Percentiles rank a stretch among this genome's conserved stretches.
phyloP scores from a whole-genome alignment of 2,888 invertebrate species.

The Ochropleura leucogaster region DNA sequence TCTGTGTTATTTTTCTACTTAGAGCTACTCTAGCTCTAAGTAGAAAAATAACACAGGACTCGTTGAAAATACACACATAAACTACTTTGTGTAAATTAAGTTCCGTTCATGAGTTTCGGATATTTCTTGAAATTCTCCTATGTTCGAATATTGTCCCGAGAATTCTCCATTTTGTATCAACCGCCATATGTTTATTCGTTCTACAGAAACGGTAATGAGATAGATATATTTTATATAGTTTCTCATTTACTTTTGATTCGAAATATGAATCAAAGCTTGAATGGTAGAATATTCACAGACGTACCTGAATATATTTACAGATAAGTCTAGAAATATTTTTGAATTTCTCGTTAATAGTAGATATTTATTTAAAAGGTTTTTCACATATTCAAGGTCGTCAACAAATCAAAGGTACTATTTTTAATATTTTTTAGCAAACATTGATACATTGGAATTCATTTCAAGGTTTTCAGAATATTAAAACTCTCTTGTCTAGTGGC shows the following conservation, averaged over 20 bases:
- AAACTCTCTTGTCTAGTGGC: too few relatives aligned
- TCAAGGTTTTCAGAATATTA: neutral
- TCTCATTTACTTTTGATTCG: constrained; percentile 12
- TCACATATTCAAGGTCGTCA: neutral
- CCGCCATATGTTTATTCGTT: constrained; percentile 12
- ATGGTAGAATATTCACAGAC: constrained; percentile 24
- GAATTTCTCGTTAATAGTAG: constrained; percentile 1
- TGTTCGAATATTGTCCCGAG: neutral
- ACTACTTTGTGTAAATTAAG: neutral
- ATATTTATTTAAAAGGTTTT: constrained; percentile 1
- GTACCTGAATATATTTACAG: too few relatives aligned
- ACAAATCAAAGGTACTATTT: constrained; percentile 12
- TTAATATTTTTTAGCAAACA: neutral
- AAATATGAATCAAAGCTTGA: constrained; percentile 1
- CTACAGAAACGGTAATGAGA: constrained; percentile 2
- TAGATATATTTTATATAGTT: neutral
- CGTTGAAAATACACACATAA: neutral
- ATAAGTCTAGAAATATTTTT: too few relatives aligned
- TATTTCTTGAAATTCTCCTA: neutral
- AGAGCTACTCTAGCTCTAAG: too few relatives aligned
- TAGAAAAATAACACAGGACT: neutral
- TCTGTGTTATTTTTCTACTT: too few relatives aligned
- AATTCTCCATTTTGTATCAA: neutral
- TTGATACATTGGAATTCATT: neutral
- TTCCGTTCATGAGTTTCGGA: neutral